Evolutionary conservation across 2,113 vertebrate species (phyloP), one percentile per base, ranked within the genome.

Genomic region (Hylia prasina): DNA sequence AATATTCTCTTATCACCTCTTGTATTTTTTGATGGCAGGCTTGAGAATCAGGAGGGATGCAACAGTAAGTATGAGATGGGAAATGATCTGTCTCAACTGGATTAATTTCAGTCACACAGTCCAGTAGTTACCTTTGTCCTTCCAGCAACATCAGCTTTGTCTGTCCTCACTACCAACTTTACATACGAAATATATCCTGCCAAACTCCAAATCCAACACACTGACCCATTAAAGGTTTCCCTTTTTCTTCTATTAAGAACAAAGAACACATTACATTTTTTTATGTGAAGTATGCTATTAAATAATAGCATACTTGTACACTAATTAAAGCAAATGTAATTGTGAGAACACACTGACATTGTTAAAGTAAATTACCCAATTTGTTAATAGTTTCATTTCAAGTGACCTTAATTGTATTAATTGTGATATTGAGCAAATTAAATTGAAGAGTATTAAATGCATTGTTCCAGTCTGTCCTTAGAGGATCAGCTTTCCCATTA

Each of bases 331-430:
- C 80, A 98, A 98, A 97, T 97, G 91, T 97, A 98, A 98, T 97
- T 96, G 97, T 98, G 96, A 97, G 97, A 98, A 97, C 97, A 98
- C 97, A 97, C 47, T 97, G 97, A 98, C 97, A 97, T 96, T 97
- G 98, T 97, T 98, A 89, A 98, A 98, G 95, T 97, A 98, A 98
- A 98, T 98, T 98, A 98, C 94, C 94, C 97, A 95, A 97, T 98
- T 97, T 75, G 94, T 97, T 98, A 98, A 98, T 97, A 97, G 96
- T 97, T 98, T 98, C 96, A 97, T 98, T 98, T 98, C 95, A 96
- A 98, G 93, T 98, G 98, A 98, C 97, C 98, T 97, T 98, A 98
- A 98, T 92, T 97, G 96, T 98, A 98, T 98, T 98, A 98, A 98
- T 98, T 97, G 97, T 96, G 97, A 98, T 98, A 98, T 93, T 95